These are phyloP conservation scores for Parotocinclus haroldoi DNA, from an alignment of 2,797 vertebrate species.

Conservation along the genomic window DNA sequence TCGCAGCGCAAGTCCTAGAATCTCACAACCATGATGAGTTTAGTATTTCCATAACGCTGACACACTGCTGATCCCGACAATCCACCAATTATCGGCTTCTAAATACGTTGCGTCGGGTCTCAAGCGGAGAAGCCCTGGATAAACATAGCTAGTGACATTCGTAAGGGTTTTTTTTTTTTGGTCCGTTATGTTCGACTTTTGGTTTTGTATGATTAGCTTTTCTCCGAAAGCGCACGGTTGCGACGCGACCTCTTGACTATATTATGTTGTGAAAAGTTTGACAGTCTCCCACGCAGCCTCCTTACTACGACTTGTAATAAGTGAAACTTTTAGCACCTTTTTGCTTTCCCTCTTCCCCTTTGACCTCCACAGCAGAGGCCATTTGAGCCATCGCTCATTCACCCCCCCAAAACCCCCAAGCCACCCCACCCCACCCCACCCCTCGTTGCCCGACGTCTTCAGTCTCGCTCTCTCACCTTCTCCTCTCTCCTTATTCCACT, in stretches of 20 bases:
- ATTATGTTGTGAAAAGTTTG: too few relatives aligned
- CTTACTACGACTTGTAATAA: slow-evolving; percentile 37
- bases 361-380: slow-evolving; percentile 64
- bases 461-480: slow-evolving; percentile 74
- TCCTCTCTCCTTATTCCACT: slow-evolving; percentile 80
- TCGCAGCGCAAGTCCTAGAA: too few relatives aligned
- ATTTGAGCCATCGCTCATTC: slow-evolving; percentile 75
- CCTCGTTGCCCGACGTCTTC: slow-evolving; percentile 50
- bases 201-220: too few relatives aligned
- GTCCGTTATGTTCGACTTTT: too few relatives aligned
- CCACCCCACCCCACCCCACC: too few relatives aligned
- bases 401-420: too few relatives aligned
- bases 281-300: too few relatives aligned
- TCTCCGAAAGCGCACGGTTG: too few relatives aligned
- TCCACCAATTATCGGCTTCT: neutral
- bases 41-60: neutral
- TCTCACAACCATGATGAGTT: too few relatives aligned
- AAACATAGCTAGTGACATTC: neutral
- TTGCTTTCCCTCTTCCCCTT: slow-evolving; percentile 51
- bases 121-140: neutral
- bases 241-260: too few relatives aligned
- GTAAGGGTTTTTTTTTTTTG: too few relatives aligned
- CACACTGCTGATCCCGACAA: neutral
- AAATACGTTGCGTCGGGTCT: neutral
- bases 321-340: slow-evolving; percentile 47